A percentile compares a stretch with the other conserved stretches of the same genome.
phyloP scores from a whole-genome alignment of 2,113 vertebrate genomes.

The human region GRCh38 chr6:34548001-34548500 shows the following conservation, averaged over 20 bases:
- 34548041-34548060: rapidly evolving
- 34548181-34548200: neutral
- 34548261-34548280: neutral
- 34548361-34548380: neutral
- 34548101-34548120: neutral
- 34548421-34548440: too few species aligned
- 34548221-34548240: rapidly evolving
- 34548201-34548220: neutral
- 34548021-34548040: neutral
- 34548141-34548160: neutral
- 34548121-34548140: rapidly evolving
- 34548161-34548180: rapidly evolving
- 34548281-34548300: neutral
- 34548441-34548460: neutral
- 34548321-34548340: neutral
- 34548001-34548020: neutral
- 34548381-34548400: neutral
- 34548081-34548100: neutral
- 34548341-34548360: neutral
- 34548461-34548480: neutral
- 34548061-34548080: neutral
- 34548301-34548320: neutral
- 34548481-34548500: neutral
- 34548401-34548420: neutral
- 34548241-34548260: rapidly evolving